phyloP scores from a whole-genome alignment of 2,113 vertebrate genomes.

The Scalopus aquaticus region DNA sequence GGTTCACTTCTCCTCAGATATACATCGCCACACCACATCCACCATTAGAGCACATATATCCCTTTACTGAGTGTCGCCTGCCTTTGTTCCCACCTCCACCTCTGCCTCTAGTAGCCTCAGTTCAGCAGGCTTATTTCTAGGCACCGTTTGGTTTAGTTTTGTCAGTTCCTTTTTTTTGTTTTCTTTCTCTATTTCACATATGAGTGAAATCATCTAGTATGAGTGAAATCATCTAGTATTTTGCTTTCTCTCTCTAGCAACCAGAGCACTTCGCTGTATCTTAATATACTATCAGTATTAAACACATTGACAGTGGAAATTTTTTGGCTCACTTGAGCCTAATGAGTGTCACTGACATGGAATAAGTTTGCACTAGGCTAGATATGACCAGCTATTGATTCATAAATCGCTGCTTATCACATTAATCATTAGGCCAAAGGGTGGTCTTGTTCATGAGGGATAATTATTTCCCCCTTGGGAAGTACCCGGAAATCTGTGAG shows the following conservation, averaged over 20 bases:
- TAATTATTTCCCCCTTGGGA: neutral
- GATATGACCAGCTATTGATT: neutral
- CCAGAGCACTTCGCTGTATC: neutral
- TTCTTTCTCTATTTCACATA: too few relatives aligned
- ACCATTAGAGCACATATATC: too few relatives aligned
- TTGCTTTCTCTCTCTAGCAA: neutral
- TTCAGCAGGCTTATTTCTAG: too few relatives aligned
- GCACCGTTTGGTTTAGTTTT: too few relatives aligned
- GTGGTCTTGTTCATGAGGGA: neutral
- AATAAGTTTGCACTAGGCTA: neutral
- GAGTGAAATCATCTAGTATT: too few relatives aligned
- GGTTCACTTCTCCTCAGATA: too few relatives aligned
- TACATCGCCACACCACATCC: too few relatives aligned
- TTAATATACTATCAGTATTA: neutral
- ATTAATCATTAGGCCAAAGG: neutral
- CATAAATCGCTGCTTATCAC: neutral
- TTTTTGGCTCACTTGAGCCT: neutral
- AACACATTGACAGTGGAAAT: neutral
- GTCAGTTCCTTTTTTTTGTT: too few relatives aligned
- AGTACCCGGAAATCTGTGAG: neutral
- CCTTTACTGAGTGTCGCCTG: too few relatives aligned
- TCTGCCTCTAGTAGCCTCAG: too few relatives aligned
- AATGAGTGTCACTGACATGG: neutral
- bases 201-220: too few relatives aligned
- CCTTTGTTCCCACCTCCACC: too few relatives aligned